Percentiles rank a stretch among this genome's conserved stretches.
phyloP scores from a whole-genome alignment of 1,140 invertebrate genomes.

The Heliconius congener region DNA sequence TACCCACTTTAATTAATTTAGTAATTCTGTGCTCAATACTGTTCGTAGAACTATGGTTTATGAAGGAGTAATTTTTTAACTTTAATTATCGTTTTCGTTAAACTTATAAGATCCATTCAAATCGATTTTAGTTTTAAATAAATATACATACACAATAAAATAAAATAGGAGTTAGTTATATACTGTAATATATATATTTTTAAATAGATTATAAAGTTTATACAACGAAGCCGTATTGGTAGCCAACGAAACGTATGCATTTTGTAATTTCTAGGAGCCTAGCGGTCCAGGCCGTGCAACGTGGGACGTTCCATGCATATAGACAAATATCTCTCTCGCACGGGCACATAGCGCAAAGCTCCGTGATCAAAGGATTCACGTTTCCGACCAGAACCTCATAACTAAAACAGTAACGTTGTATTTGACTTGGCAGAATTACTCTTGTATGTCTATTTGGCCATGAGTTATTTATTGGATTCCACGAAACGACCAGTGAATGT shows the following conservation, averaged over 20 bases:
- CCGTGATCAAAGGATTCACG: constrained; percentile 24
- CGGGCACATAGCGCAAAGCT: constrained; percentile 1
- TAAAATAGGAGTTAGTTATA: too few relatives aligned
- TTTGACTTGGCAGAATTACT: constrained; percentile 24
- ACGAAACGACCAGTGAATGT: constrained; percentile 3
- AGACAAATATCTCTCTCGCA: constrained; percentile 11
- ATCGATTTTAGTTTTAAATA: too few relatives aligned
- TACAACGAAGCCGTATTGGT: not conserved
- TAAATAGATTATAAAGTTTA: not conserved
- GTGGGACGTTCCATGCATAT: constrained; percentile 14
- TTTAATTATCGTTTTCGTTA: too few relatives aligned
- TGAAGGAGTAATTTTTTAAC: too few relatives aligned
- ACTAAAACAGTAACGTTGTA: constrained; percentile 18
- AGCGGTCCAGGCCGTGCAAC: not conserved
- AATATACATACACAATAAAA: too few relatives aligned
- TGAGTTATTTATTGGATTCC: constrained; percentile 14
- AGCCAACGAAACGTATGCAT: not conserved
- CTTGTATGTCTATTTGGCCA: constrained; percentile 10
- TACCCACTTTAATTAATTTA: too few relatives aligned
- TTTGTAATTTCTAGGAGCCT: constrained; percentile 4
- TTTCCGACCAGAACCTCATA: constrained; percentile 26
- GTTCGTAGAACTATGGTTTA: too few relatives aligned
- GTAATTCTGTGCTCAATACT: too few relatives aligned
- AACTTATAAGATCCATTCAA: too few relatives aligned
- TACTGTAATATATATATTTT: too few relatives aligned